phyloP scores from a whole-genome alignment of 2,797 vertebrate species.

The Cyclopterus lumpus region DNA sequence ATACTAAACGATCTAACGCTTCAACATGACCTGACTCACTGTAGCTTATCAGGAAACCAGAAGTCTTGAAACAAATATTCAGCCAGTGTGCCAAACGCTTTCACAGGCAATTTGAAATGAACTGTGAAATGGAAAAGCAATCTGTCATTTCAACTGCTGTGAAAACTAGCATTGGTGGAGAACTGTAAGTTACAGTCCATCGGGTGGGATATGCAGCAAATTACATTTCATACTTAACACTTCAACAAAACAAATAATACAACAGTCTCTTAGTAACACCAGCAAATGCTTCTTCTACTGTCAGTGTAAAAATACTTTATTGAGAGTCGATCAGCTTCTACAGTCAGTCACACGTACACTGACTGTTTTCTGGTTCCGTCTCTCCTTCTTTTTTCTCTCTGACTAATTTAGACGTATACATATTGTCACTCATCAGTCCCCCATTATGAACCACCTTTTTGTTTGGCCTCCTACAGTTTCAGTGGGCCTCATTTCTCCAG shows the following conservation, averaged over 20 bases:
- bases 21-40: conserved; percentile 8
- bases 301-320: conserved; percentile 5
- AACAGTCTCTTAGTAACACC: conserved; percentile 36
- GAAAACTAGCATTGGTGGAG: conserved; percentile 50
- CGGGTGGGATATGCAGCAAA: conserved; percentile 41
- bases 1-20: conserved; percentile 6
- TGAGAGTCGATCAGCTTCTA: neutral
- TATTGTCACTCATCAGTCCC: conserved; percentile 65
- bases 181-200: conserved; percentile 41
- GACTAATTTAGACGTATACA: conserved; percentile 52
- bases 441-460: conserved; percentile 62
- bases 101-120: conserved; percentile 57
- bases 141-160: conserved; percentile 56
- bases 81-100: conserved; percentile 37
- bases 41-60: conserved; percentile 40
- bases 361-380: conserved; percentile 31
- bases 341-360: conserved; percentile 25
- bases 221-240: conserved; percentile 45
- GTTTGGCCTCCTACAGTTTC: conserved; percentile 64
- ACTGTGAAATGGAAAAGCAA: conserved; percentile 59
- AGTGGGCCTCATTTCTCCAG: conserved; percentile 60
- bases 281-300: conserved; percentile 10
- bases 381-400: conserved; percentile 29
- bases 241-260: conserved; percentile 58
- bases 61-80: conserved; percentile 34